A percentile compares a stretch with the other conserved stretches of the same genome.
Evolutionary conservation across 2,113 vertebrate species (phyloP).

Genomic region (Lynx canadensis): DNA sequence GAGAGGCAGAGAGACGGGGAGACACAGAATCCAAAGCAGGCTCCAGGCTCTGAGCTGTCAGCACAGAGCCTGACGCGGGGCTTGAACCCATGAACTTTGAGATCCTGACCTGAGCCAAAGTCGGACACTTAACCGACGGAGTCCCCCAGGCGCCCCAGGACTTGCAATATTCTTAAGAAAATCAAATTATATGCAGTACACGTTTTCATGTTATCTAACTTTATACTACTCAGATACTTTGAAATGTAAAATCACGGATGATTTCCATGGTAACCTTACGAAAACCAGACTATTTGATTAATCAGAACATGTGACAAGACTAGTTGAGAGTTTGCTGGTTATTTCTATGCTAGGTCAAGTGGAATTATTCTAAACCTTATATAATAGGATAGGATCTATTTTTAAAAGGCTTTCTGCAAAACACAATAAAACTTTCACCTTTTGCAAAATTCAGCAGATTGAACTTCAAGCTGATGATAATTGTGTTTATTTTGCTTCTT

Average conservation of each 20-base stretch:
- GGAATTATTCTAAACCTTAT: conserved; percentile 36
- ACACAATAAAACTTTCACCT: not conserved
- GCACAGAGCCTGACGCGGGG: too few relatives aligned
- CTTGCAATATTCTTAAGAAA: not conserved
- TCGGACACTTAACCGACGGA: too few relatives aligned
- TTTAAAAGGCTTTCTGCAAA: not conserved
- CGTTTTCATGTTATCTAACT: not conserved
- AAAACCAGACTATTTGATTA: not conserved
- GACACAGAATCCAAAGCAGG: too few relatives aligned
- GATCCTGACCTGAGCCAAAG: too few relatives aligned
- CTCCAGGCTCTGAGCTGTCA: too few relatives aligned
- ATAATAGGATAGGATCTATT: not conserved
- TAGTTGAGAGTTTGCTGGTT: not conserved
- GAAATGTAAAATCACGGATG: conserved; percentile 5
- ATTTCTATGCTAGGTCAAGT: conserved; percentile 37
- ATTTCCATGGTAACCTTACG: conserved; percentile 15
- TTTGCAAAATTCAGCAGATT: conserved; percentile 24
- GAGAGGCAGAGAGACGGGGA: too few relatives aligned
- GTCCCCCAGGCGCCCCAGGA: not conserved
- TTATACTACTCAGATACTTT: not conserved
- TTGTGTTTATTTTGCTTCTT: conserved; percentile 27
- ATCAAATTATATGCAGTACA: not conserved
- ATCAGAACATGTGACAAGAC: not conserved
- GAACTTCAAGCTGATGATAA: not conserved
- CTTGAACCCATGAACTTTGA: too few relatives aligned